These are phyloP conservation scores for Decapterus maruadsi DNA, from an alignment of 2,797 vertebrate genomes.

Conservation along the genomic window DNA sequence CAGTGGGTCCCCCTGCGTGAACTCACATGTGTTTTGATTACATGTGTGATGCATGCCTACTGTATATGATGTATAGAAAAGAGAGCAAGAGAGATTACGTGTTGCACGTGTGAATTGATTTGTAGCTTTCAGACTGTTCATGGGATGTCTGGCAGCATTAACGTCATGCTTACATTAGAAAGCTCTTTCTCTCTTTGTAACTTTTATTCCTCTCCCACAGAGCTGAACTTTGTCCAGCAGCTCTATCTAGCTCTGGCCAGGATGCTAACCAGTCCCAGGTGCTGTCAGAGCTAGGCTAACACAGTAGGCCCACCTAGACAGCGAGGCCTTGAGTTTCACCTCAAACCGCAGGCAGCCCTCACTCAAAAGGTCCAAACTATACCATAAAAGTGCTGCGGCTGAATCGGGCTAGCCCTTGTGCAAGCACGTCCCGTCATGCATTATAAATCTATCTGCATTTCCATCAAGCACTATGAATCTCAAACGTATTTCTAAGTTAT, in stretches of 20 bases:
- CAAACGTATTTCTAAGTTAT: constrained; percentile 40
- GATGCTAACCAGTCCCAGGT: constrained; percentile 83
- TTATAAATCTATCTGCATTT: constrained; percentile 47
- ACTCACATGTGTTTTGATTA: not conserved
- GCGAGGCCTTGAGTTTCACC: constrained; percentile 64
- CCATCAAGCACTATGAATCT: constrained; percentile 41
- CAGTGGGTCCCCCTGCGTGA: not conserved
- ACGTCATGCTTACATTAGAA: constrained; percentile 63
- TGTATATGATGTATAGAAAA: constrained; percentile 15
- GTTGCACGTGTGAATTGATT: constrained; percentile 56
- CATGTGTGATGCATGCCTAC: not conserved
- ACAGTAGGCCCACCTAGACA: constrained; percentile 74
- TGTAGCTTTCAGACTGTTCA: constrained; percentile 43
- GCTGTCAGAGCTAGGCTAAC: constrained; percentile 64
- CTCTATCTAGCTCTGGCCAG: constrained; percentile 66
- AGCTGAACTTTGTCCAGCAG: constrained; percentile 75
- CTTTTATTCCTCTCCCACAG: constrained; percentile 73
- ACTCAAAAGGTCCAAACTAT: constrained; percentile 40
- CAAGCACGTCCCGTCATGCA: constrained; percentile 34
- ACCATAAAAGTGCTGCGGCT: constrained; percentile 52
- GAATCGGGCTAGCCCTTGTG: constrained; percentile 39
- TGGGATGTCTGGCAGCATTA: constrained; percentile 57
- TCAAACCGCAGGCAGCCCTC: constrained; percentile 59
- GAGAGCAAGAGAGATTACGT: constrained; percentile 22
- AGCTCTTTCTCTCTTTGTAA: constrained; percentile 63